These are phyloP conservation scores for Epinephelus coioides DNA, from an alignment of 2,797 vertebrate genomes.

Conservation along the genomic window DNA sequence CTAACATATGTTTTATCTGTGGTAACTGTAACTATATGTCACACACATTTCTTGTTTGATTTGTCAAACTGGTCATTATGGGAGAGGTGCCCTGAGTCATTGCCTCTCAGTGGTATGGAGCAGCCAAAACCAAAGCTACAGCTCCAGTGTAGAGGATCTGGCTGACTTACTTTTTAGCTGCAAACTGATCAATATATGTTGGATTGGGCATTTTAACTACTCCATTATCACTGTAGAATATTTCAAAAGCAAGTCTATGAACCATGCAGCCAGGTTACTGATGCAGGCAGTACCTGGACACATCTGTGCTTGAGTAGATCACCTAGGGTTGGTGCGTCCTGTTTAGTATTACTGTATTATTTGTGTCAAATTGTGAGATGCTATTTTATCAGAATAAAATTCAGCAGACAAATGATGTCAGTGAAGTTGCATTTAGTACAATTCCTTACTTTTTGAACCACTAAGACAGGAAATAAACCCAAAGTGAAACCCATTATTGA, in stretches of 20 bases:
- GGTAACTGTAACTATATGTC: neutral
- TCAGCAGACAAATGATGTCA: neutral
- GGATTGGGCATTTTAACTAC: neutral
- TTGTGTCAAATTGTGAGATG: constrained; percentile 3
- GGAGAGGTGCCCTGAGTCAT: neutral
- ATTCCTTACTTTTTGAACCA: constrained; percentile 15
- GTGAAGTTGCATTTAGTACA: neutral
- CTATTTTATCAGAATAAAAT: constrained; percentile 2
- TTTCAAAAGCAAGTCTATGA: constrained; percentile 2
- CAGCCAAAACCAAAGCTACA: constrained; percentile 17
- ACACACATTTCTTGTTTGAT: constrained; percentile 33
- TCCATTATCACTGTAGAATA: constrained; percentile 13
- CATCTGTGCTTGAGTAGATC: constrained; percentile 4
- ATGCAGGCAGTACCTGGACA: constrained; percentile 24
- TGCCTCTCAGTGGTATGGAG: constrained; percentile 29
- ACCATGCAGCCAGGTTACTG: constrained; percentile 20
- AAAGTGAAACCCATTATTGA: constrained; percentile 5
- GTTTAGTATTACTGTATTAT: neutral
- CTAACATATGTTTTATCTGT: neutral
- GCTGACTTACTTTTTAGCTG: neutral
- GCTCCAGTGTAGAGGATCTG: constrained; percentile 9
- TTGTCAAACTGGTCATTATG: constrained; percentile 28
- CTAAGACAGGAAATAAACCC: constrained; percentile 24
- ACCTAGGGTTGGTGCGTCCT: constrained; percentile 21
- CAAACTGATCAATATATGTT: neutral